Percentiles rank a stretch among this genome's conserved stretches.
These are phyloP conservation scores for Galagoides demidoff DNA, from an alignment of 2,797 vertebrate genomes.

Conservation along the genomic window DNA sequence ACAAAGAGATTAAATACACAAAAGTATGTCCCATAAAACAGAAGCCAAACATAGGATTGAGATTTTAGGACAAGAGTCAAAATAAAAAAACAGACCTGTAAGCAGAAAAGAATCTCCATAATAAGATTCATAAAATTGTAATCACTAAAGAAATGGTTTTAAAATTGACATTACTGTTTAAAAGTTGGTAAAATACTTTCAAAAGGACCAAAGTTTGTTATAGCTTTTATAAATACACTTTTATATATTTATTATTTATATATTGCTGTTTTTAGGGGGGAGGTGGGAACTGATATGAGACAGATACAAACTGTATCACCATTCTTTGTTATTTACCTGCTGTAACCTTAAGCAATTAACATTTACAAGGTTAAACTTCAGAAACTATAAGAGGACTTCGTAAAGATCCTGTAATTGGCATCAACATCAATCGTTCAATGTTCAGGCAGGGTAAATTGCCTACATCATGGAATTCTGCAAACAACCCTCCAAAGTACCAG, in stretches of 20 bases:
- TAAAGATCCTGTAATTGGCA: background rate
- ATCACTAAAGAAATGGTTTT: background rate
- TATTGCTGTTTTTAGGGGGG: background rate
- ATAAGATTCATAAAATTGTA: background rate
- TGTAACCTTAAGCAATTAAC: background rate
- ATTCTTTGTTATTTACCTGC: constrained; percentile 5
- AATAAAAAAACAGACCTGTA: background rate
- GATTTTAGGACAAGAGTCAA: constrained; percentile 41
- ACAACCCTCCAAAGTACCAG: background rate
- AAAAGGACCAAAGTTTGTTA: background rate
- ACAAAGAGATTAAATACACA: background rate
- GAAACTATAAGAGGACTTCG: background rate
- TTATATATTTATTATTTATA: background rate
- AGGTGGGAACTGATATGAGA: background rate
- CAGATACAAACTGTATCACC: background rate
- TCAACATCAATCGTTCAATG: background rate
- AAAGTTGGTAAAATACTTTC: background rate
- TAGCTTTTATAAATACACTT: background rate
- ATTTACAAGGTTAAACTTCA: constrained; percentile 49
- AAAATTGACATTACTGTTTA: constrained; percentile 3
- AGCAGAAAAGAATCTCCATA: background rate
- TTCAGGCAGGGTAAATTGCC: background rate
- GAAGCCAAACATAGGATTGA: background rate
- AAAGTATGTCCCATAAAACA: background rate
- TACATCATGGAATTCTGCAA: background rate